A percentile compares a stretch with the other conserved stretches of the same genome.
Conservation (phyloP, 2,113 vertebrate genomes). For the Vombatus ursinus region DNA sequence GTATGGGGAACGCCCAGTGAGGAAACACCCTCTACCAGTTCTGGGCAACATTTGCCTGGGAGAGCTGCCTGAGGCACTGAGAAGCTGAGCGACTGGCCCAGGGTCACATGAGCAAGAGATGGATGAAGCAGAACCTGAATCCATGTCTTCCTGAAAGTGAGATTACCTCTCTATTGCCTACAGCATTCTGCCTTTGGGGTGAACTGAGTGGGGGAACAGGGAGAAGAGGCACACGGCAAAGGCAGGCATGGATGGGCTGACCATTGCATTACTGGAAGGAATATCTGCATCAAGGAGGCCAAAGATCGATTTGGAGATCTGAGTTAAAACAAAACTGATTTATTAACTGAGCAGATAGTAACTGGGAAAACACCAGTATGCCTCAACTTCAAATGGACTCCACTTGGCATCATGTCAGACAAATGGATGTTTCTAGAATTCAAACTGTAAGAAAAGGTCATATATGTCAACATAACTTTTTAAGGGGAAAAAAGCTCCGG, state of each 20-base stretch:
- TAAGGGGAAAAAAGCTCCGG: neutral
- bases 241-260: neutral
- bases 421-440: neutral
- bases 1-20: neutral
- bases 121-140: neutral
- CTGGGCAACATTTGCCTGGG: neutral
- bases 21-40: neutral
- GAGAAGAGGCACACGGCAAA: neutral
- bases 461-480: neutral
- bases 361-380: conserved; percentile 4
- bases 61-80: neutral
- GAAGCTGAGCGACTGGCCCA: neutral
- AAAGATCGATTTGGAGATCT: neutral
- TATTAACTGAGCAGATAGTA: neutral
- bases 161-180: neutral
- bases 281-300: neutral
- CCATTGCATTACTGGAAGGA: neutral
- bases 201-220: neutral
- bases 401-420: conserved; percentile 14
- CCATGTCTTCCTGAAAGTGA: neutral
- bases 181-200: neutral
- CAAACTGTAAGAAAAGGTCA: neutral
- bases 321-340: neutral
- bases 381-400: conserved; percentile 6
- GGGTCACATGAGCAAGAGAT: neutral